phyloP scores from a whole-genome alignment of 2,113 vertebrate species.

The Hemiprocne comata region DNA sequence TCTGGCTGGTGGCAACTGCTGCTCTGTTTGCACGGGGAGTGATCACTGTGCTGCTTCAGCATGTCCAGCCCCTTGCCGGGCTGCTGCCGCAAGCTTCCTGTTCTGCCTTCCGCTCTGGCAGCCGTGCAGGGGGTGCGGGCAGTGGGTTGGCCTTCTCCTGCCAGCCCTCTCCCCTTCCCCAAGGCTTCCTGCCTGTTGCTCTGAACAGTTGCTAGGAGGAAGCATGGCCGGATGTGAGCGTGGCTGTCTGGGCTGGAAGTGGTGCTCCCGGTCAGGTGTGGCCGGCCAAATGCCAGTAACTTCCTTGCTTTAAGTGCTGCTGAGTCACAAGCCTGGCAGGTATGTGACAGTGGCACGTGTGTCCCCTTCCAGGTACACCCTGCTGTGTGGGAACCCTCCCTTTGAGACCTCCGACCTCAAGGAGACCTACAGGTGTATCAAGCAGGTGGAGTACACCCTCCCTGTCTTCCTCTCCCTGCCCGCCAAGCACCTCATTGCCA shows the following conservation, averaged over 20 bases:
- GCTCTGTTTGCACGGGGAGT: neutral
- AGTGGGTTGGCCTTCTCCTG: neutral
- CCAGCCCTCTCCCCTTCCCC: neutral
- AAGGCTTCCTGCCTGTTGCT: neutral
- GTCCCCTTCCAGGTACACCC: slow-evolving; percentile 86
- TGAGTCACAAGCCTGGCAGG: slow-evolving; percentile 2
- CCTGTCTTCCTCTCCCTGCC: slow-evolving; percentile 85
- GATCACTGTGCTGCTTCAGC: rapidly evolving
- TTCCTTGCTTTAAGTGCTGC: slow-evolving; percentile 34
- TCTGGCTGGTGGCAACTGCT: neutral
- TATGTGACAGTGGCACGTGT: neutral
- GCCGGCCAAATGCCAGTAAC: neutral
- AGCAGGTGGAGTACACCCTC: slow-evolving; percentile 90
- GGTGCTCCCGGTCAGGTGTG: slow-evolving; percentile 48
- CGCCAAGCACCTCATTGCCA: slow-evolving; percentile 88
- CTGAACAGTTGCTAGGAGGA: slow-evolving; percentile 23
- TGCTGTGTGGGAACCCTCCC: slow-evolving; percentile 93
- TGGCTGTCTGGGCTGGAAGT: neutral
- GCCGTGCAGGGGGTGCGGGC: rapidly evolving
- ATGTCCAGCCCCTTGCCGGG: rapidly evolving
- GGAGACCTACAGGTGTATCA: slow-evolving; percentile 97
- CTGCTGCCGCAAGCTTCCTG: neutral
- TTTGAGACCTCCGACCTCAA: slow-evolving; percentile 97
- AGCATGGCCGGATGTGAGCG: slow-evolving; percentile 22
- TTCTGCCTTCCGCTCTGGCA: rapidly evolving